These are phyloP conservation scores for Panopea generosa DNA, from an alignment of 2,888 invertebrate species.

Conservation along the genomic window DNA sequence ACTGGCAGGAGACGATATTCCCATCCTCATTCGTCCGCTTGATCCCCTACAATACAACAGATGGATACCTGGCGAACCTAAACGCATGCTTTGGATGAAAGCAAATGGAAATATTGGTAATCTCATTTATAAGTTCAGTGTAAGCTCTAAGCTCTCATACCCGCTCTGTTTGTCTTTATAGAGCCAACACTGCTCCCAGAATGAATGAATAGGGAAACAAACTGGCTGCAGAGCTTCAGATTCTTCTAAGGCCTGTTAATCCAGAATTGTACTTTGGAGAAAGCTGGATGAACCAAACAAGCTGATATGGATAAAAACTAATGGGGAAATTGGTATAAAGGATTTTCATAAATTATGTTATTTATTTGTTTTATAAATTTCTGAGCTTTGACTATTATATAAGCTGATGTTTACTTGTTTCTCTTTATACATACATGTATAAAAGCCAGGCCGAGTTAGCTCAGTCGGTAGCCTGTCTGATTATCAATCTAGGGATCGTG, in stretches of 20 bases:
- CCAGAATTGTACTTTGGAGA: slow-evolving; percentile 54
- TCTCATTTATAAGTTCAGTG: not conserved
- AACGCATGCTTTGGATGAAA: slow-evolving; percentile 80
- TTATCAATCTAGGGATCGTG: too few relatives aligned
- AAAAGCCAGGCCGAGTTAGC: too few relatives aligned
- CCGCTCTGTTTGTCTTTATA: too few relatives aligned
- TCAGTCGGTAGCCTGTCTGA: too few relatives aligned
- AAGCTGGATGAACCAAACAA: slow-evolving; percentile 67
- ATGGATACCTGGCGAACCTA: slow-evolving; percentile 63
- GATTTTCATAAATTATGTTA: too few relatives aligned
- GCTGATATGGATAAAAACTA: slow-evolving; percentile 80
- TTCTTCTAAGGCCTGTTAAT: slow-evolving; percentile 74
- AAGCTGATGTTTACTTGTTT: too few relatives aligned
- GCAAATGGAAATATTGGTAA: slow-evolving; percentile 79
- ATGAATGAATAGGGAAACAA: not conserved
- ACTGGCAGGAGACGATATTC: slow-evolving; percentile 68
- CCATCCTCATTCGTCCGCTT: slow-evolving; percentile 72
- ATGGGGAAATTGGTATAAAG: slow-evolving; percentile 77
- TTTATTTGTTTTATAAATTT: too few relatives aligned
- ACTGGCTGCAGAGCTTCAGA: slow-evolving; percentile 67
- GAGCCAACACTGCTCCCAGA: too few relatives aligned
- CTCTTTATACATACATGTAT: too few relatives aligned
- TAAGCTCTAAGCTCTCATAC: too few relatives aligned
- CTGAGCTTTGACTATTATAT: too few relatives aligned
- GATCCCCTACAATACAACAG: slow-evolving; percentile 63